These are phyloP conservation scores for Periophthalmus magnuspinnatus DNA, from an alignment of 2,797 vertebrate genomes.

Conservation along the genomic window DNA sequence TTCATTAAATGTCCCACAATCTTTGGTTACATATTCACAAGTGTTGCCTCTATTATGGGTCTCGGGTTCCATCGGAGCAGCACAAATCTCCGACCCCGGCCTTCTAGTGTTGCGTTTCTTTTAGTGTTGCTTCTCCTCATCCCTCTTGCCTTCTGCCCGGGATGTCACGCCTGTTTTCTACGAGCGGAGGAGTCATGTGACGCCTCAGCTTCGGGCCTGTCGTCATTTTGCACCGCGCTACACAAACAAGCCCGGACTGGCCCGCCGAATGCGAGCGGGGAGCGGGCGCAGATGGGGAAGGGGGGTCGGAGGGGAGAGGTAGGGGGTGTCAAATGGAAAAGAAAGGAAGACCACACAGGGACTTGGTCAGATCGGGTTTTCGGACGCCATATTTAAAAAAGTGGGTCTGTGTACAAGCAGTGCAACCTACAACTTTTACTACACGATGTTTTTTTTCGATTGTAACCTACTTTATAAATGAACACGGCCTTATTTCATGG, in stretches of 20 bases:
- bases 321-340: constrained; percentile 43
- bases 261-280: too few species aligned
- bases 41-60: not conserved
- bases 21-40: not conserved
- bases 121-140: not conserved
- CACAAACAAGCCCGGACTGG: constrained; percentile 40
- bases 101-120: not conserved
- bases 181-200: constrained; percentile 17
- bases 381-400: constrained; percentile 65
- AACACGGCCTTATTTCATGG: constrained; percentile 18
- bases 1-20: too few species aligned
- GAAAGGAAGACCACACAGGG: constrained; percentile 61
- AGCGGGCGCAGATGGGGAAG: too few species aligned
- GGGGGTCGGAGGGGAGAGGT: too few species aligned
- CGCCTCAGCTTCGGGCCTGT: constrained; percentile 30
- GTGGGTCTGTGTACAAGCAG: constrained; percentile 61
- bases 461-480: constrained; percentile 22
- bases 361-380: constrained; percentile 62
- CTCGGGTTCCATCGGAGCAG: not conserved
- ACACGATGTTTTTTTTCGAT: constrained; percentile 23
- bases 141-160: constrained; percentile 1
- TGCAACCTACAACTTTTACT: constrained; percentile 41
- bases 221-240: constrained; percentile 38
- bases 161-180: constrained; percentile 11
- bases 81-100: not conserved